phyloP scores from a whole-genome alignment of 2,113 vertebrate genomes.

The Hemiscyllium ocellatum region DNA sequence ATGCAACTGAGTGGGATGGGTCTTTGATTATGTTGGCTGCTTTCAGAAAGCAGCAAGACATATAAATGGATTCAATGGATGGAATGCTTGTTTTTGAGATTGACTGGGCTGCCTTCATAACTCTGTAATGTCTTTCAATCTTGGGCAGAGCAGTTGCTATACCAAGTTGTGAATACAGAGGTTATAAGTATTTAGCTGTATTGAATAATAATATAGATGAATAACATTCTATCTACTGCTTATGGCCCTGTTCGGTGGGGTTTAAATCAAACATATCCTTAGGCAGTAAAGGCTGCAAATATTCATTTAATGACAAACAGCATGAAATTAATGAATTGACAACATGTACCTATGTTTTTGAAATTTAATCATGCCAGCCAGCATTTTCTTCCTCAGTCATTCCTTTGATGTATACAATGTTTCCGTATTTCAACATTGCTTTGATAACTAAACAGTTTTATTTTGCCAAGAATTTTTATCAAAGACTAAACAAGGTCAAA shows the following conservation, averaged over 20 bases:
- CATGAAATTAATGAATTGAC: conserved; percentile 31
- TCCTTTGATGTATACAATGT: conserved; percentile 8
- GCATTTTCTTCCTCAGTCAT: not conserved
- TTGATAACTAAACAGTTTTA: conserved; percentile 24
- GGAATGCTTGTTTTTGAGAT: too few relatives aligned
- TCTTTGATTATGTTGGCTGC: too few relatives aligned
- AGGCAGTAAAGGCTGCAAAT: conserved; percentile 27
- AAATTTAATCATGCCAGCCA: not conserved
- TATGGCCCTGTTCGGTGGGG: not conserved
- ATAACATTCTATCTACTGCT: not conserved
- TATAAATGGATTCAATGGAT: too few relatives aligned
- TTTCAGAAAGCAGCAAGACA: too few relatives aligned
- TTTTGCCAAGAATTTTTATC: not conserved
- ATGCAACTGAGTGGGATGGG: too few relatives aligned
- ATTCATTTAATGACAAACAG: conserved; percentile 22
- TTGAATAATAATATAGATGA: conserved; percentile 7
- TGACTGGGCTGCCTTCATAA: too few relatives aligned
- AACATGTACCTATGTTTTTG: not conserved
- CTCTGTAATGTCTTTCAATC: too few relatives aligned
- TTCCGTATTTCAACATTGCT: conserved; percentile 10
- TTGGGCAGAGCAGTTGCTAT: too few relatives aligned
- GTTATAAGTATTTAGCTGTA: not conserved
- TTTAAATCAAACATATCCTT: not conserved
- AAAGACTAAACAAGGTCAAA: conserved; percentile 34
- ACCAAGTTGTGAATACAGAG: too few relatives aligned